Evolutionary conservation across 2,797 vertebrate genomes (phyloP).

Genomic region (Chelidonichthys spinosus): DNA sequence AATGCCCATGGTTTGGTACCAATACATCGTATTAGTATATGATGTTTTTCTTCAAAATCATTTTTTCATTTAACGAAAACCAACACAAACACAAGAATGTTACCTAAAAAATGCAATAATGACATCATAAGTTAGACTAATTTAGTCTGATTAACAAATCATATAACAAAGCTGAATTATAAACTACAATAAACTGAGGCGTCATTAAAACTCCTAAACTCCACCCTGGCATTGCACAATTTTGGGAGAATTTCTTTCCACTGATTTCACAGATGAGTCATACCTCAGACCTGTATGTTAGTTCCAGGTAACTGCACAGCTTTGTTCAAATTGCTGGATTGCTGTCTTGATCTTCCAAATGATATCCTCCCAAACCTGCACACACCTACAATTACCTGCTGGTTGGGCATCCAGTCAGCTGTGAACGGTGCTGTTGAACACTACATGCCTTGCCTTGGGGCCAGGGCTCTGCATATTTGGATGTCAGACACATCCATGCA

Average conservation of each 20-base stretch:
- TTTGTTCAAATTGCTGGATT: slow-evolving; percentile 79
- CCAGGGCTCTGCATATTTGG: slow-evolving; percentile 82
- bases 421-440: slow-evolving; percentile 77
- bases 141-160: not conserved
- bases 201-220: not conserved
- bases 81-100: not conserved
- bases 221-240: slow-evolving; percentile 11
- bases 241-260: slow-evolving; percentile 46
- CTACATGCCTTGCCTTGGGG: slow-evolving; percentile 56
- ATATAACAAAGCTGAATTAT: not conserved
- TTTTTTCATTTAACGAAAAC: not conserved
- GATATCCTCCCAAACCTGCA: slow-evolving; percentile 66
- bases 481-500: slow-evolving; percentile 82
- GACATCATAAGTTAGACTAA: not conserved
- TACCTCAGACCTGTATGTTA: slow-evolving; percentile 52
- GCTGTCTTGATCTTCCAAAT: slow-evolving; percentile 72
- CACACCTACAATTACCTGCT: slow-evolving; percentile 78
- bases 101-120: not conserved
- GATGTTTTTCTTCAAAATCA: not conserved
- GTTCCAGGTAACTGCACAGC: slow-evolving; percentile 65
- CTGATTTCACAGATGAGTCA: slow-evolving; percentile 51
- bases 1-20: not conserved
- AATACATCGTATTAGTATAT: not conserved
- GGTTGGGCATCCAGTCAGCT: slow-evolving; percentile 75
- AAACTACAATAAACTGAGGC: slow-evolving; percentile 4